These are phyloP conservation scores for Aethina tumida DNA, from an alignment of 1,140 invertebrate genomes.

Conservation along the genomic window DNA sequence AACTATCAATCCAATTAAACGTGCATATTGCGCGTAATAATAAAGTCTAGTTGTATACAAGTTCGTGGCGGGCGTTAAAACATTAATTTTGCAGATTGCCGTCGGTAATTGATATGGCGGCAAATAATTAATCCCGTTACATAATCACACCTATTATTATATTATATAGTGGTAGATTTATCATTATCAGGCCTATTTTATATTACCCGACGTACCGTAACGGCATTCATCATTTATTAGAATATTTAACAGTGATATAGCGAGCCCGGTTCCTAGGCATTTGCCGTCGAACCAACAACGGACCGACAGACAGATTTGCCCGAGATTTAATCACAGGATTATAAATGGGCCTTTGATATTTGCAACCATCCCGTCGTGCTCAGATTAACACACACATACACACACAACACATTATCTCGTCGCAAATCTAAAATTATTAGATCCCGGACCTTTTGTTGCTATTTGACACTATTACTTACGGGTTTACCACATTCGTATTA, in stretches of 20 bases:
- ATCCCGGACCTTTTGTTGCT: too few relatives aligned
- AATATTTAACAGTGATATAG: constrained; percentile 18
- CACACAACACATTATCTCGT: too few relatives aligned
- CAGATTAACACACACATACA: constrained; percentile 12
- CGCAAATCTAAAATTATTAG: too few relatives aligned
- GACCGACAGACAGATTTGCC: constrained; percentile 13
- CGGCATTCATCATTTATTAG: constrained; percentile 17
- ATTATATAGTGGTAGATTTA: constrained; percentile 16
- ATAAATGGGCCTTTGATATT: constrained; percentile 16
- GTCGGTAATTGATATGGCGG: constrained; percentile 15
- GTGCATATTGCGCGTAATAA: constrained; percentile 12
- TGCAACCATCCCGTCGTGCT: constrained; percentile 6
- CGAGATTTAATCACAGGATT: constrained; percentile 18
- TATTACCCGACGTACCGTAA: constrained; percentile 10
- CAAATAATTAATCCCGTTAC: constrained; percentile 17
- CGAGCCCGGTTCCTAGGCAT: constrained; percentile 5
- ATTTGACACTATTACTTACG: too few relatives aligned
- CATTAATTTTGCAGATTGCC: constrained; percentile 17
- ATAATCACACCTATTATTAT: constrained; percentile 17
- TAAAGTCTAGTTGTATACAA: constrained; percentile 15
- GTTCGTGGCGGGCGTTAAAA: constrained; percentile 16
- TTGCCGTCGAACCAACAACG: constrained; percentile 8
- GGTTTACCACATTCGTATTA: too few relatives aligned
- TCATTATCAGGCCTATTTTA: constrained; percentile 18
- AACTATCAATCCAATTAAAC: constrained; percentile 16